These are phyloP conservation scores for Dolichotis patagonum DNA, from an alignment of 2,113 vertebrate genomes.

Conservation along the genomic window DNA sequence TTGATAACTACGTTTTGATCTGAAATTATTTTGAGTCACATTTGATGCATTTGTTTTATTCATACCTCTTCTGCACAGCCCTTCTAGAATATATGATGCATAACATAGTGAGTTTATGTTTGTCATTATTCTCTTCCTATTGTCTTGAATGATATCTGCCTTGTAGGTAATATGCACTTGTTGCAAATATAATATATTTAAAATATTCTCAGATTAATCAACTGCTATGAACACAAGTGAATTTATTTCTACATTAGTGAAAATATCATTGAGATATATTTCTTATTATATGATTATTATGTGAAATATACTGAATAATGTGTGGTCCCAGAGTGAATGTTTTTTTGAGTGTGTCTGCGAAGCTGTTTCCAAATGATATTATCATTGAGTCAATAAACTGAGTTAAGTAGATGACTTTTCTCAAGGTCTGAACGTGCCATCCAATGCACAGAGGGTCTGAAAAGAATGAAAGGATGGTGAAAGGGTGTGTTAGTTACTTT, in stretches of 20 bases:
- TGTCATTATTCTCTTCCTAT: neutral
- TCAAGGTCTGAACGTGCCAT: neutral
- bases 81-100: neutral
- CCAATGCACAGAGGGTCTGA: neutral
- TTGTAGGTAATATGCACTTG: neutral
- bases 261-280: neutral
- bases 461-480: neutral
- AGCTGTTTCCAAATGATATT: neutral
- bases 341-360: neutral
- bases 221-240: neutral
- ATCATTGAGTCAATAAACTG: neutral
- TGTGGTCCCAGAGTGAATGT: neutral
- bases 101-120: neutral
- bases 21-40: neutral
- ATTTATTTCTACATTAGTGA: neutral
- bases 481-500: neutral
- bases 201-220: neutral
- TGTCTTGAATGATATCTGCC: neutral
- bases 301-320: neutral
- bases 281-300: neutral
- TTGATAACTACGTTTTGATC: neutral
- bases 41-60: neutral
- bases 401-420: neutral
- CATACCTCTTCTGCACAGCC: neutral
- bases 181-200: neutral